phyloP scores from a whole-genome alignment of 1,140 invertebrate genomes.

The Cylas formicarius region DNA sequence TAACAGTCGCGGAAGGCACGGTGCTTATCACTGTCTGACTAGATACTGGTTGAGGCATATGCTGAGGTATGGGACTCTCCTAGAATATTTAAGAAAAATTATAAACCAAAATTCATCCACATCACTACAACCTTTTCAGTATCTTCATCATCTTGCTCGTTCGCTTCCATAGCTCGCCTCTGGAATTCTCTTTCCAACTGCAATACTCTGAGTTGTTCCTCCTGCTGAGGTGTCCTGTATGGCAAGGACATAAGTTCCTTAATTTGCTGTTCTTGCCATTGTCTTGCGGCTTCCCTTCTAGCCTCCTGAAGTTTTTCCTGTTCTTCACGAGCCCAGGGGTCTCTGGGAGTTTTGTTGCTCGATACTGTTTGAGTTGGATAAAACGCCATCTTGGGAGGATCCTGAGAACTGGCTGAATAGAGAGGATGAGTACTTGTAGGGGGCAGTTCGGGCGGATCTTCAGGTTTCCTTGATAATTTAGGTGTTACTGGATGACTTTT shows the following conservation, averaged over 20 bases:
- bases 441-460: constrained; percentile 61
- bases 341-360: constrained; percentile 44
- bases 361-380: constrained; percentile 46
- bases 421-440: constrained; percentile 68
- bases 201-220: constrained; percentile 76
- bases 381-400: constrained; percentile 67
- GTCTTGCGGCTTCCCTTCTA: constrained; percentile 52
- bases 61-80: constrained; percentile 31
- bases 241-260: constrained; percentile 60
- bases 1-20: constrained; percentile 22
- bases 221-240: constrained; percentile 68
- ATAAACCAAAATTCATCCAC: constrained; percentile 1
- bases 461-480: constrained; percentile 40
- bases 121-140: constrained; percentile 41
- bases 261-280: constrained; percentile 70
- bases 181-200: constrained; percentile 84
- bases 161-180: constrained; percentile 69
- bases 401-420: constrained; percentile 65
- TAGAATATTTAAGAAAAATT: constrained; percentile 15
- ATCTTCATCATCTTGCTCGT: constrained; percentile 72
- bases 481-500: constrained; percentile 43
- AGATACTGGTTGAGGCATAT: constrained; percentile 24
- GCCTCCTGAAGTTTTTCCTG: constrained; percentile 71
- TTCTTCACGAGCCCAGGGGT: constrained; percentile 86
- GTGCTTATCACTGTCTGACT: constrained; percentile 21